Evolutionary conservation across 2,888 invertebrate genomes (phyloP).

Genomic region (Hanleya hanleyi): DNA sequence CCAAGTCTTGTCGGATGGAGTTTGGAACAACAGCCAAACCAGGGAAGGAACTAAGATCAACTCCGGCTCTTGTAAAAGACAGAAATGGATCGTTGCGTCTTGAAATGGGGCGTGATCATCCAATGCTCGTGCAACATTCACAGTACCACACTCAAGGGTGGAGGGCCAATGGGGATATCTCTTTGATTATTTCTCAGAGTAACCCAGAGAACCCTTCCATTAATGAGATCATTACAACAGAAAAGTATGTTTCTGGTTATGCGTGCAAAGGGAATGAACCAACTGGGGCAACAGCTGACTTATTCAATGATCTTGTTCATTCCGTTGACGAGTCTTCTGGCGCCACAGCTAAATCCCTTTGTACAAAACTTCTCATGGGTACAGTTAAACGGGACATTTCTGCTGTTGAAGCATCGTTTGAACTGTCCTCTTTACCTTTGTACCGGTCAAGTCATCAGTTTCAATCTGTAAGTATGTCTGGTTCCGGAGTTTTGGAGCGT

Average conservation of each 20-base stretch:
- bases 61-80: slow-evolving; percentile 37
- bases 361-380: slow-evolving; percentile 37
- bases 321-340: not conserved
- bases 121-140: slow-evolving; percentile 43
- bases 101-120: slow-evolving; percentile 48
- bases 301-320: slow-evolving; percentile 27
- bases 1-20: slow-evolving; percentile 39
- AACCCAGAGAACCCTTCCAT: slow-evolving; percentile 38
- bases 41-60: slow-evolving; percentile 23
- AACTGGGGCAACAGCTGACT: slow-evolving; percentile 35
- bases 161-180: slow-evolving; percentile 46
- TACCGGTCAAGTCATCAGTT: slow-evolving; percentile 22
- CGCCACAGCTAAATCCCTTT: slow-evolving; percentile 29
- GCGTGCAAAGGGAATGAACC: slow-evolving; percentile 46
- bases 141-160: slow-evolving; percentile 41
- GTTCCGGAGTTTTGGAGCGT: slow-evolving; percentile 31
- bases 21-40: slow-evolving; percentile 32
- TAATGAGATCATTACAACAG: slow-evolving; percentile 35
- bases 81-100: slow-evolving; percentile 39
- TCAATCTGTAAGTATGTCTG: slow-evolving; percentile 38
- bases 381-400: slow-evolving; percentile 44
- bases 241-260: slow-evolving; percentile 35
- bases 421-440: slow-evolving; percentile 36
- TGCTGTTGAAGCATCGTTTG: slow-evolving; percentile 30
- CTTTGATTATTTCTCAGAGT: slow-evolving; percentile 40